Evolutionary conservation across 1,140 invertebrate species (phyloP).

Genomic region (Arion vulgaris): DNA sequence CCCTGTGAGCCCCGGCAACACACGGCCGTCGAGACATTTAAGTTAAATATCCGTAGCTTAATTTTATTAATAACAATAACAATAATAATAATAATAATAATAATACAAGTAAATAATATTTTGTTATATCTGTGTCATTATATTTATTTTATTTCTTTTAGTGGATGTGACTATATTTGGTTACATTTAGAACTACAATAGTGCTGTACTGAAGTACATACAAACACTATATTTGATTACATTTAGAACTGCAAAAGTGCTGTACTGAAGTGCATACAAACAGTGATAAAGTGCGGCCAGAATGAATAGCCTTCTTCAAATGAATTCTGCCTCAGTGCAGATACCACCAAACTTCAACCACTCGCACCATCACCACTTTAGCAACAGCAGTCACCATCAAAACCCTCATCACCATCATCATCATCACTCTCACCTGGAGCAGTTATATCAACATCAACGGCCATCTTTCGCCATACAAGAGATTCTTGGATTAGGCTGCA

Average conservation of each 20-base stretch:
- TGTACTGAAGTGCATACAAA: not conserved
- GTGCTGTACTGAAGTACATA: no score
- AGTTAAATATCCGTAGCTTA: no score
- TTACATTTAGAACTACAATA: no score
- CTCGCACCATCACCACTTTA: constrained; percentile 25
- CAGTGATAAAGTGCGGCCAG: not conserved
- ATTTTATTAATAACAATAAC: no score
- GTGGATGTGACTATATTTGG: no score
- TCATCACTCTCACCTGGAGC: constrained; percentile 8
- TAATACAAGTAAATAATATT: no score
- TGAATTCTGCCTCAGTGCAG: constrained; percentile 16
- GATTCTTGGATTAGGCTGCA: constrained; percentile 34
- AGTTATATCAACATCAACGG: constrained; percentile 36
- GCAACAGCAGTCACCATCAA: constrained; percentile 1
- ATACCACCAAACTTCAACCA: constrained; percentile 28
- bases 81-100: no score
- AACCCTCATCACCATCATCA: constrained; percentile 28
- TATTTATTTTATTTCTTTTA: not conserved
- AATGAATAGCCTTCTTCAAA: constrained; percentile 39
- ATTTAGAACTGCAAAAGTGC: not conserved
- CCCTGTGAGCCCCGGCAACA: no score
- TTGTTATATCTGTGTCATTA: no score
- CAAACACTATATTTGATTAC: not conserved
- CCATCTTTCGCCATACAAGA: constrained; percentile 39
- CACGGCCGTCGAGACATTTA: no score